Evolutionary conservation across 2,797 vertebrate genomes (phyloP), one percentile per base, ranked within the genome.

Genomic region (Mionectes olivaceus): DNA sequence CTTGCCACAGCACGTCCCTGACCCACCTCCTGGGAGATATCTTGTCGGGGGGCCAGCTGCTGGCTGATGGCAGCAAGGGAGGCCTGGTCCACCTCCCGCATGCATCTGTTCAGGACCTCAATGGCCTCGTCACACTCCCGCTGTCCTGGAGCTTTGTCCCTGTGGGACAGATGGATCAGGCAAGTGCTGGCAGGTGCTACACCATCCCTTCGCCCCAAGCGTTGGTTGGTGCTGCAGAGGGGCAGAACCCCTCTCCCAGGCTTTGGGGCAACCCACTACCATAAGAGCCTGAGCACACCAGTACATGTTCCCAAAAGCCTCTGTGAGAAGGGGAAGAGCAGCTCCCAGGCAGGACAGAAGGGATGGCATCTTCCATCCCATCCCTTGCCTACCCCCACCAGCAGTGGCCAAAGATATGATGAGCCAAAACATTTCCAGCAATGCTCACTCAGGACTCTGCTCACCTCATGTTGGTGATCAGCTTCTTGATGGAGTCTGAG

Each of bases 401-500:
- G 27, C 37, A 70, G 18, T 1, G 0, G 33, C 33, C 53, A 77
- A 64, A 30, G 25, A 60, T 13, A 50, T 10, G 11, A 61, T 30
- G 11, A 80, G 24, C 32, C 53, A 83, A 70, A 78, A 60, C 14
- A 14, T 6, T 15, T 6, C 21, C 11, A 67, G 4, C 11, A 27
- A 70, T 19, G 37, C 22, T 68, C 1, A 1, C 6, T 70, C 24
- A 61, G 27, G 35, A 76, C 25, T 41, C 23, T n/a, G 47, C 94
- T 78, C 96, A 99, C 99, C 99, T 99, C 99, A 99, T 99, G 97
- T 99, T 99, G 78, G 99, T 99, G 87, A 99, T 99, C 39, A 99
- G 98, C 85, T 99, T 99, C 98, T 99, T 99, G 97, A 99, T 99
- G 94, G 99, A 99, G 94, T 99, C 99, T 0, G 99, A 99, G 94